Evolutionary conservation across 2,113 vertebrate species (phyloP).

Genomic region (Acrocephalus kingi): DNA sequence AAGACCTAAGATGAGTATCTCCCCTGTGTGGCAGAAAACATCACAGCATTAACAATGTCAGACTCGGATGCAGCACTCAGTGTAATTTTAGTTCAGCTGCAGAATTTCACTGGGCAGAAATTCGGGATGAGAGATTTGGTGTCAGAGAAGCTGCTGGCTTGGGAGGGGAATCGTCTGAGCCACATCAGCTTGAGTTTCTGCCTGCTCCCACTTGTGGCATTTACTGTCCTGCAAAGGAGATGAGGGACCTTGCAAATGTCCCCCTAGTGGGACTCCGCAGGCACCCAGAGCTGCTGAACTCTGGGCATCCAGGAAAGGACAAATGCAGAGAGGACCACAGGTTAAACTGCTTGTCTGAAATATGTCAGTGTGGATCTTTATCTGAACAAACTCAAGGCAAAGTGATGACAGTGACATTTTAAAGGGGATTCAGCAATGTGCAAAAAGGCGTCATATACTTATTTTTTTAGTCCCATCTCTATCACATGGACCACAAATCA

Average conservation of each 20-base stretch:
- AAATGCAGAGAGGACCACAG: not conserved
- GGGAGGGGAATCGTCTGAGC: not conserved
- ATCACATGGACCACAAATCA: not conserved
- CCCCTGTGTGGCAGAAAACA: not conserved
- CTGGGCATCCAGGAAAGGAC: not conserved
- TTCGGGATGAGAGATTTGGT: not conserved
- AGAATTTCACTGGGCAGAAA: not conserved
- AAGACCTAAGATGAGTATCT: not conserved
- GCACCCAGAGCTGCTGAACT: not conserved
- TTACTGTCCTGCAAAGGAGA: not conserved
- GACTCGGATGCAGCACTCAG: fast-evolving
- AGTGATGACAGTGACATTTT: not conserved
- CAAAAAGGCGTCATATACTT: not conserved
- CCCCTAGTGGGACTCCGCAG: not conserved
- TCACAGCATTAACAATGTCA: fast-evolving
- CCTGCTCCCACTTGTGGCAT: not conserved
- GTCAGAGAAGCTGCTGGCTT: not conserved
- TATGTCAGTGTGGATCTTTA: not conserved
- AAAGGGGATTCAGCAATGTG: not conserved
- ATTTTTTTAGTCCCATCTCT: not conserved
- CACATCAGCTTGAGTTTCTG: not conserved
- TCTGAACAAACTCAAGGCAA: not conserved
- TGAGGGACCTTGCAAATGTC: not conserved
- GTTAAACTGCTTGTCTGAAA: not conserved
- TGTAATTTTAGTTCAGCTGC: not conserved